These are phyloP conservation scores for Ganaspis sp. DNA, from an alignment of 1,140 invertebrate genomes.

Conservation along the genomic window DNA sequence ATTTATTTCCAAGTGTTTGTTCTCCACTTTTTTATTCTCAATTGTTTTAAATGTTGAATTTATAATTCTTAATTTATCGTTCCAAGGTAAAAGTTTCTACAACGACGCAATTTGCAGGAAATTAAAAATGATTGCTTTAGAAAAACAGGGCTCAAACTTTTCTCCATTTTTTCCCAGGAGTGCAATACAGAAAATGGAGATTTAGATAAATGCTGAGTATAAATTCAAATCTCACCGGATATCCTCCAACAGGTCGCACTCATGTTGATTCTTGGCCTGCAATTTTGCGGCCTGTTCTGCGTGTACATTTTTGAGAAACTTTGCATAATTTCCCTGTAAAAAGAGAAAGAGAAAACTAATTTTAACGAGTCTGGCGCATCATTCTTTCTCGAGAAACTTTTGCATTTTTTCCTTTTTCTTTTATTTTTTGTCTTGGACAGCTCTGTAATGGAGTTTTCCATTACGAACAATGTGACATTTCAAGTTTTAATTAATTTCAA, in stretches of 20 bases:
- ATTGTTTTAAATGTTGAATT: neutral
- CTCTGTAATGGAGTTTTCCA: too few species aligned
- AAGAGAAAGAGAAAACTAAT: constrained; percentile 9
- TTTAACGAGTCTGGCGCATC: neutral
- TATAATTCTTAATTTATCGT: neutral
- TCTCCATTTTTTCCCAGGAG: neutral
- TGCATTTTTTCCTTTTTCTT: neutral
- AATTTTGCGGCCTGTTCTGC: constrained; percentile 94
- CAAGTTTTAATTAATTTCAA: too few species aligned
- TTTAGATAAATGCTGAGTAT: constrained; percentile 16
- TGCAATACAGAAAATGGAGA: neutral
- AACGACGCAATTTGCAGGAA: neutral
- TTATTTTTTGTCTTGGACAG: too few species aligned
- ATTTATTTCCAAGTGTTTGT: too few species aligned
- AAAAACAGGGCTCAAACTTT: neutral
- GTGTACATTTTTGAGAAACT: constrained; percentile 94
- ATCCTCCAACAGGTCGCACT: constrained; percentile 95
- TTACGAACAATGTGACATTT: too few species aligned
- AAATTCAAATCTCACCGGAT: constrained; percentile 79
- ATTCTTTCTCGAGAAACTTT: neutral
- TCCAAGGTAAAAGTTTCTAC: neutral
- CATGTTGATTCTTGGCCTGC: constrained; percentile 96
- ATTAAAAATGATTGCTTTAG: neutral
- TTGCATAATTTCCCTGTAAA: constrained; percentile 90
- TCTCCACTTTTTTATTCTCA: too few species aligned